Base-by-base conservation (phyloP, 2,113 vertebrate species). In the Sander lucioperca region DNA sequence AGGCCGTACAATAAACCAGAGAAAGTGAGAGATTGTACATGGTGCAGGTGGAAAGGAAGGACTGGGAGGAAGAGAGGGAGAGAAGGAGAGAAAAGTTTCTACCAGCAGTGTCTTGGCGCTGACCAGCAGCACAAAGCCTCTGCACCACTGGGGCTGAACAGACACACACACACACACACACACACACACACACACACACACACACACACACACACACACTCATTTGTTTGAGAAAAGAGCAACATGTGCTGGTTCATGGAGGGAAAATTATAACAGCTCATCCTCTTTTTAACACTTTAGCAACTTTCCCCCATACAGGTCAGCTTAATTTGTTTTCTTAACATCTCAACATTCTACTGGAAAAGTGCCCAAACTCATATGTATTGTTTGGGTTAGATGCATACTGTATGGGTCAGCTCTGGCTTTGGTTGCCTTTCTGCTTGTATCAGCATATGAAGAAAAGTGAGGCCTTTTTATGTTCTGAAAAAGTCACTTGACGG, bases 121-220 rank as follows among this genome's bases (percentile, higher is more conserved):
- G 78, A 79, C 57, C 80, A 83, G 88, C 67, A 66, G 74, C 86
- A 94, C 92, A 93, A 92, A 91, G 87, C 77, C 69, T 80, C 51
- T 82, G 82, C 69, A 88, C 89, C 67, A 8, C 88, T 85, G 82
- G 72, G 84, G 53, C 75, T 71, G 16, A 71, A 36, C n/a, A n/a
- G n/a, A n/a, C 74, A 83, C 79, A 81, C 74, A 75, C 67, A 71
- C 80, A 50, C 76, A 70, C 77, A 68, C 51, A 64, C 67, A 73
- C 74, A 64, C 63, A 66, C 69, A 65, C 68, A 70, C 30, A 59
- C 45, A 51, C 68, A 84, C 72, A 71, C 83, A 70, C 67, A 77
- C 73, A 75, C 74, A 79, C 73, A 51, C 73, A 72, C 15, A 30
- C 53, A 83, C 71, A 80, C 72, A 77, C 82, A 19, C 82, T 66